These are phyloP conservation scores for Scelioninae gen. 1 DNA, from an alignment of 2,888 invertebrate species.

Conservation along the genomic window DNA sequence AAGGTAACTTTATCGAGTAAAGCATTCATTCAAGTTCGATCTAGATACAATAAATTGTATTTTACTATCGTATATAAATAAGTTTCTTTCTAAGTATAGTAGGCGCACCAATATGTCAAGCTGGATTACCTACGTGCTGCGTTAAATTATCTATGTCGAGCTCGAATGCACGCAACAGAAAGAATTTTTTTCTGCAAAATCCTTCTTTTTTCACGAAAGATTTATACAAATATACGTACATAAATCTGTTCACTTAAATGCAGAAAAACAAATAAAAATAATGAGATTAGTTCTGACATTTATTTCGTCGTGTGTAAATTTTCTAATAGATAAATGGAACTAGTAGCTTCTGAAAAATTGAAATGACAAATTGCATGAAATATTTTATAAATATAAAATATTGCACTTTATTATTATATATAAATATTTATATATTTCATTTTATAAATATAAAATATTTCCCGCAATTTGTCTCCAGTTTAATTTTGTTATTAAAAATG, in stretches of 20 bases:
- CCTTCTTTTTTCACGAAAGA: conserved; percentile 8
- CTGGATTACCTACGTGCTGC: conserved; percentile 38
- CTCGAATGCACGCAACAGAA: conserved; percentile 14
- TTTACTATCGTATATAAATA: conserved; percentile 49
- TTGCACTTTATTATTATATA: too few species aligned
- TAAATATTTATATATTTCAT: too few species aligned
- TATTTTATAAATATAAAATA: too few species aligned
- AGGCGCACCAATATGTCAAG: conserved; percentile 48
- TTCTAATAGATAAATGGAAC: too few species aligned
- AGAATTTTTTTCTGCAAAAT: conserved; percentile 17
- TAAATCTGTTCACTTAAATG: neutral
- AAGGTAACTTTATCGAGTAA: conserved; percentile 3
- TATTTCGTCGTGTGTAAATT: too few species aligned
- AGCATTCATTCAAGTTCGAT: conserved; percentile 19
- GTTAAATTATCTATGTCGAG: conserved; percentile 43
- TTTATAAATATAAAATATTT: too few species aligned
- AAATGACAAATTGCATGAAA: too few species aligned
- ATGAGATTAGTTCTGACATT: too few species aligned
- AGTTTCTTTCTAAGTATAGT: conserved; percentile 36
- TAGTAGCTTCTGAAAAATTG: too few species aligned
- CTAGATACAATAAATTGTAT: conserved; percentile 30
- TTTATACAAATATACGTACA: conserved; percentile 12
- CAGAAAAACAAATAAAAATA: neutral
- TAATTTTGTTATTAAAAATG: too few species aligned
- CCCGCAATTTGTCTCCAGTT: too few species aligned